Percentiles rank a stretch among this genome's conserved stretches.
Conservation (phyloP, 2,113 vertebrate species). For the Xenopus laevis region DNA sequence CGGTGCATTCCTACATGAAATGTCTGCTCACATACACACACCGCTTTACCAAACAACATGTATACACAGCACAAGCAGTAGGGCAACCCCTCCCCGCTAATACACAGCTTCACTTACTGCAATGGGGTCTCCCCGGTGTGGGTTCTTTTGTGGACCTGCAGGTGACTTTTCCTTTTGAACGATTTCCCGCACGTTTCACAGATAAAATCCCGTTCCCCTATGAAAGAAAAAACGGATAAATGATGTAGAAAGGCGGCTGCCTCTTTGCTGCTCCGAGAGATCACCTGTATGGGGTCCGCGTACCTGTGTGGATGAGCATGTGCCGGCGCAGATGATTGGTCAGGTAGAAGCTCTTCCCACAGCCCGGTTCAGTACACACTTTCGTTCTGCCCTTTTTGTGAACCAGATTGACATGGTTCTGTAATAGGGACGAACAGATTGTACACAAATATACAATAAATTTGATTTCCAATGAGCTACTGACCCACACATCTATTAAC, state of each 20-base stretch:
- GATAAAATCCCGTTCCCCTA: conserved; percentile 84
- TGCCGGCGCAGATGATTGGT: conserved; percentile 87
- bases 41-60: no score
- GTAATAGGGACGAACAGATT: not conserved
- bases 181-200: conserved; percentile 90
- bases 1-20: no score
- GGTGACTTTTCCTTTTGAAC: conserved; percentile 92
- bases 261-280: no score
- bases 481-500: no score
- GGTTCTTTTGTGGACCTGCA: conserved; percentile 84
- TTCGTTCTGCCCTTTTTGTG: conserved; percentile 88
- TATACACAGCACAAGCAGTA: accelerated
- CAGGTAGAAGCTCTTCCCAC: conserved; percentile 88
- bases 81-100: no score
- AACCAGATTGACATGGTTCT: conserved; percentile 89
- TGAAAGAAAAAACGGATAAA: not conserved
- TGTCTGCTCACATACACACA: no score
- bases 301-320: conserved; percentile 91
- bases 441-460: not conserved
- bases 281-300: not conserved
- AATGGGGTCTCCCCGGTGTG: conserved; percentile 89
- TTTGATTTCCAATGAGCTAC: no score
- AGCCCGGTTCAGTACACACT: conserved; percentile 85
- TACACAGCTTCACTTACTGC: conserved; percentile 74
- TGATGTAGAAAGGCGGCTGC: not conserved